Percentiles rank a stretch among this genome's conserved stretches.
These are phyloP conservation scores for Sphaeridia pumilis DNA, from an alignment of 2,888 invertebrate species.

Conservation along the genomic window DNA sequence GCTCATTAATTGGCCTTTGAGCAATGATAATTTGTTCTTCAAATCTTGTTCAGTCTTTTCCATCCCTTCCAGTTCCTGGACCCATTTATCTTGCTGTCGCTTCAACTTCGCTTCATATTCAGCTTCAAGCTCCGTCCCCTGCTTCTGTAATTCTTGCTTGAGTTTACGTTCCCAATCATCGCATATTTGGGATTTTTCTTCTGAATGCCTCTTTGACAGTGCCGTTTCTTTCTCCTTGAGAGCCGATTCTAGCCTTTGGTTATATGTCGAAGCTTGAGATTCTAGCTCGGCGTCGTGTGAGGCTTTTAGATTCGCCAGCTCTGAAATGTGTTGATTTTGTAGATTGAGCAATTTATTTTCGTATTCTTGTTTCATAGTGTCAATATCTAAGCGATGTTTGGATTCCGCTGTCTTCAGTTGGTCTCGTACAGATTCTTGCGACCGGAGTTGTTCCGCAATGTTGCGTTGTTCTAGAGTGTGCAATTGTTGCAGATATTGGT, in stretches of 20 bases:
- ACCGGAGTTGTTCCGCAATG: constrained; percentile 24
- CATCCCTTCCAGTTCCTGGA: constrained; percentile 55
- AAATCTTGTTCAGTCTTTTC: constrained; percentile 55
- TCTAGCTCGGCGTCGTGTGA: constrained; percentile 52
- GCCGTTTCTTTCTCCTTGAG: constrained; percentile 55
- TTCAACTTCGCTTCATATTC: constrained; percentile 46
- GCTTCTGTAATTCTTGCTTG: constrained; percentile 51
- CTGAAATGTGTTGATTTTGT: constrained; percentile 39
- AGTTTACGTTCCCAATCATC: constrained; percentile 59
- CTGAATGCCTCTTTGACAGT: constrained; percentile 56
- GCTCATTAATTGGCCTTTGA: constrained; percentile 52
- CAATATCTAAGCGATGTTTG: constrained; percentile 29
- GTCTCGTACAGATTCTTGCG: constrained; percentile 27
- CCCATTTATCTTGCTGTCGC: constrained; percentile 63
- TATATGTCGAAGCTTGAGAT: constrained; percentile 51
- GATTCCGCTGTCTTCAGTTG: constrained; percentile 29
- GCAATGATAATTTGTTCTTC: constrained; percentile 54
- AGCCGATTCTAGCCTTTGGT: constrained; percentile 49
- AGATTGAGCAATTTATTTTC: constrained; percentile 42
- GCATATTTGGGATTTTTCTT: constrained; percentile 66
- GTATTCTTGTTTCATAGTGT: constrained; percentile 40
- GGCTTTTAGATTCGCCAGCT: constrained; percentile 49
- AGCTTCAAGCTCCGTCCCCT: constrained; percentile 48
- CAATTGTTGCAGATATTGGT: constrained; percentile 24
- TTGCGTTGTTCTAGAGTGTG: constrained; percentile 27